phyloP scores from a whole-genome alignment of 1,140 invertebrate genomes.

The Sitodiplosis mosellana region DNA sequence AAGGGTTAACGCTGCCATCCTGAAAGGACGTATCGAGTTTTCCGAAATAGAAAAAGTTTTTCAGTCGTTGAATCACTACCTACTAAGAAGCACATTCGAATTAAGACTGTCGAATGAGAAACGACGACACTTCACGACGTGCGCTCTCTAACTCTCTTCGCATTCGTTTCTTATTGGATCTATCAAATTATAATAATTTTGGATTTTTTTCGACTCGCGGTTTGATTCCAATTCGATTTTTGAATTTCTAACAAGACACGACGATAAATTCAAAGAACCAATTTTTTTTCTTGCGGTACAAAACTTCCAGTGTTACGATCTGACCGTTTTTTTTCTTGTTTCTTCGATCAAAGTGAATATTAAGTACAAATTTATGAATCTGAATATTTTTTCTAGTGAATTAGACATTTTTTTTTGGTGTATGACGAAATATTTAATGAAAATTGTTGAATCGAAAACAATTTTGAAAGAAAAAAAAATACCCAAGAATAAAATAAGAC shows the following conservation, averaged over 20 bases:
- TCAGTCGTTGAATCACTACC: neutral
- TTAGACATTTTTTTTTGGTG: too few relatives aligned
- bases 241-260: too few relatives aligned
- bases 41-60: neutral
- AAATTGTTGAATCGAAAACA: too few relatives aligned
- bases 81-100: neutral
- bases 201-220: too few relatives aligned
- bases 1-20: slow-evolving; percentile 5
- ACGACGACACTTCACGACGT: neutral
- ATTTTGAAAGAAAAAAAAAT: too few relatives aligned
- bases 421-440: too few relatives aligned
- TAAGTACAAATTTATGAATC: neutral
- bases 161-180: slow-evolving; percentile 1
- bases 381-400: too few relatives aligned
- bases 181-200: neutral
- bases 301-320: too few relatives aligned
- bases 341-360: slow-evolving; percentile 1
- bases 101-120: neutral
- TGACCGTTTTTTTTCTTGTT: neutral
- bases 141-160: neutral
- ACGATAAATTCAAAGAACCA: too few relatives aligned
- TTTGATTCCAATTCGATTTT: too few relatives aligned
- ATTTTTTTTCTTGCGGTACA: too few relatives aligned
- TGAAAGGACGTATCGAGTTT: slow-evolving; percentile 2
- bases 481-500: too few relatives aligned